Conservation (phyloP, 2,888 invertebrate genomes). For the Anarsia innoxiella region DNA sequence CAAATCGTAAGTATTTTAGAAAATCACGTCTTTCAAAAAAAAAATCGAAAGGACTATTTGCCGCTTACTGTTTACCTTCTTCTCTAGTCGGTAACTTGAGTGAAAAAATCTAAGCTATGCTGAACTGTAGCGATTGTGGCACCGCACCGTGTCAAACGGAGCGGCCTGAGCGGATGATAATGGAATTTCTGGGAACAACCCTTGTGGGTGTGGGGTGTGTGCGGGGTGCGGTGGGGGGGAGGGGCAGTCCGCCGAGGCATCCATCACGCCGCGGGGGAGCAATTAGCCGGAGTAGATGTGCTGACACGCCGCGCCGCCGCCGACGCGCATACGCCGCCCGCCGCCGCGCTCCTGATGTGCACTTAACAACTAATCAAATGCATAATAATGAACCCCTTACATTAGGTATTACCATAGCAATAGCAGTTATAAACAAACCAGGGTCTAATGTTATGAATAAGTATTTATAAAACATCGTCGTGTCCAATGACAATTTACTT, state of each 20-base stretch:
- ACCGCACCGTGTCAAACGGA: conserved; percentile 48
- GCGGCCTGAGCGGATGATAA: conserved; percentile 49
- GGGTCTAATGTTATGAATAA: too few relatives aligned
- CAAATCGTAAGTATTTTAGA: too few relatives aligned
- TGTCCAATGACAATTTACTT: too few relatives aligned
- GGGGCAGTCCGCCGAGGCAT: conserved; percentile 40
- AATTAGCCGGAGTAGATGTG: conserved; percentile 63
- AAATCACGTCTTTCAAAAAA: too few relatives aligned
- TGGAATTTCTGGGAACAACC: conserved; percentile 72
- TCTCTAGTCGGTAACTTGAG: conserved; percentile 31
- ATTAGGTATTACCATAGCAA: background rate
- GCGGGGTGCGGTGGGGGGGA: conserved; percentile 22
- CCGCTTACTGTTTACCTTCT: too few relatives aligned
- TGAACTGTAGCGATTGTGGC: conserved; percentile 31
- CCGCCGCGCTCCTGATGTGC: conserved; percentile 20
- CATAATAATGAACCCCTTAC: conserved; percentile 7
- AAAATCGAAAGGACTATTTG: too few relatives aligned
- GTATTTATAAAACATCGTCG: too few relatives aligned
- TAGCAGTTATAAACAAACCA: too few relatives aligned
- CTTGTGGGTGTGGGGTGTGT: conserved; percentile 43
- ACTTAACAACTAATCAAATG: conserved; percentile 13
- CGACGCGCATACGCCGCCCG: conserved; percentile 31
- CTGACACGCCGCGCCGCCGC: conserved; percentile 58
- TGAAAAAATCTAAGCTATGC: conserved; percentile 27
- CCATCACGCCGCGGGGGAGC: conserved; percentile 63